Evolutionary conservation across 30 jellyfish, hydroid and myxozoan genomes (phyloP).

Genomic region (Morbakka virulenta): DNA sequence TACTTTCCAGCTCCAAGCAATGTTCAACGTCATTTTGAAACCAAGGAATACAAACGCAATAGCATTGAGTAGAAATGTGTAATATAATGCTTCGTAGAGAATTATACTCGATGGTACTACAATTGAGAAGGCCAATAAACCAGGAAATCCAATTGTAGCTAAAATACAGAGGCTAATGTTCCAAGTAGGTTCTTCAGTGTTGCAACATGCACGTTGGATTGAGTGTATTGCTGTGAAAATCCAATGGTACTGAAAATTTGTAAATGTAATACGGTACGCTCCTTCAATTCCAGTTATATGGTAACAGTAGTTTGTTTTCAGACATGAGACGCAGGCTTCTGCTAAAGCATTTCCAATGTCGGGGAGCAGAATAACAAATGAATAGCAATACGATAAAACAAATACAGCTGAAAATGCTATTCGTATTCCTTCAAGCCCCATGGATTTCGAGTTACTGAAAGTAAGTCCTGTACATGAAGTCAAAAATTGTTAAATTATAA

Average conservation of each 20-base stretch:
- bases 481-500: too few species aligned
- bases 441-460: too few species aligned
- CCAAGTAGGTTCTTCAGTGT: constrained; percentile 17
- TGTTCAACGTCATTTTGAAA: constrained; percentile 60
- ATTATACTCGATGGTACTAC: constrained; percentile 56
- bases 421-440: constrained; percentile 53
- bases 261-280: constrained; percentile 71
- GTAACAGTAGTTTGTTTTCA: constrained; percentile 35
- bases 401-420: constrained; percentile 14
- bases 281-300: constrained; percentile 82
- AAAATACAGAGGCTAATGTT: constrained; percentile 75
- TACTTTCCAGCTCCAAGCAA: constrained; percentile 80
- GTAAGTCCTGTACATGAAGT: too few species aligned
- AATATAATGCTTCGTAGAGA: constrained; percentile 49
- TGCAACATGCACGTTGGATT: constrained; percentile 40
- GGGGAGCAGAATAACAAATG: constrained; percentile 61
- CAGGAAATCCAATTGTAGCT: constrained; percentile 47
- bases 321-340: constrained; percentile 48
- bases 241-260: constrained; percentile 39
- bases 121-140: constrained; percentile 42
- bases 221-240: constrained; percentile 34
- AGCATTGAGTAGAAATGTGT: constrained; percentile 41
- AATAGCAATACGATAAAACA: constrained; percentile 30
- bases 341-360: constrained; percentile 37
- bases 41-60: constrained; percentile 45